Conservation (phyloP, 2,888 invertebrate genomes). For the Tetragnatha montana region DNA sequence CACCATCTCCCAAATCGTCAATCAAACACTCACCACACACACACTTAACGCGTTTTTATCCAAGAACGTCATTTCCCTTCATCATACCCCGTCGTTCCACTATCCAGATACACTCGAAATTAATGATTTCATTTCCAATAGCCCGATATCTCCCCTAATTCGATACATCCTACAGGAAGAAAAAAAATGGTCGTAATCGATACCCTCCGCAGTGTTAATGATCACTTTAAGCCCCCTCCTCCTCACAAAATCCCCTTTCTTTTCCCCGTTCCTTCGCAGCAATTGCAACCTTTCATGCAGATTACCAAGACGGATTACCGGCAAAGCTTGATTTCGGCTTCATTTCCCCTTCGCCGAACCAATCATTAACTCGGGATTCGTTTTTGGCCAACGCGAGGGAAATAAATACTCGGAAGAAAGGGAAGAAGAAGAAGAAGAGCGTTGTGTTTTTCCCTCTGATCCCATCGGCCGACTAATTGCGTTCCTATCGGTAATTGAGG, state of each 20-base stretch:
- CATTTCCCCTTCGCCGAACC: conserved; percentile 16
- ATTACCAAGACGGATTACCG: conserved; percentile 34
- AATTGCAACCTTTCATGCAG: conserved; percentile 8
- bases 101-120: background rate
- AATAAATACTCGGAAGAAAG: background rate
- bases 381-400: conserved; percentile 27
- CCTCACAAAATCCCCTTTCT: background rate
- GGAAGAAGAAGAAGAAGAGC: conserved; percentile 3
- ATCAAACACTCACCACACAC: too few relatives aligned
- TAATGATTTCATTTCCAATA: background rate
- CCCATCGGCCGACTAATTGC: conserved; percentile 35
- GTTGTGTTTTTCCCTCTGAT: conserved; percentile 22
- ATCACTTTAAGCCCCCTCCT: background rate
- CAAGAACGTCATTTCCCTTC: too few relatives aligned
- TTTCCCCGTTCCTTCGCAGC: background rate
- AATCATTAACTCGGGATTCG: conserved; percentile 30
- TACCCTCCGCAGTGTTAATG: background rate
- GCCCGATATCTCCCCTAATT: background rate
- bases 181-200: background rate
- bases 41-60: too few relatives aligned
- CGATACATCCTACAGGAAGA: background rate
- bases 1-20: too few relatives aligned
- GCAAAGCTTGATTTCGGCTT: background rate
- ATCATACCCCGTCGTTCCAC: too few relatives aligned
- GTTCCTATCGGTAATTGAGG: conserved; percentile 54